Evolutionary conservation across 2,888 invertebrate genomes (phyloP).

Genomic region (Pachycephus smyrnensis): DNA sequence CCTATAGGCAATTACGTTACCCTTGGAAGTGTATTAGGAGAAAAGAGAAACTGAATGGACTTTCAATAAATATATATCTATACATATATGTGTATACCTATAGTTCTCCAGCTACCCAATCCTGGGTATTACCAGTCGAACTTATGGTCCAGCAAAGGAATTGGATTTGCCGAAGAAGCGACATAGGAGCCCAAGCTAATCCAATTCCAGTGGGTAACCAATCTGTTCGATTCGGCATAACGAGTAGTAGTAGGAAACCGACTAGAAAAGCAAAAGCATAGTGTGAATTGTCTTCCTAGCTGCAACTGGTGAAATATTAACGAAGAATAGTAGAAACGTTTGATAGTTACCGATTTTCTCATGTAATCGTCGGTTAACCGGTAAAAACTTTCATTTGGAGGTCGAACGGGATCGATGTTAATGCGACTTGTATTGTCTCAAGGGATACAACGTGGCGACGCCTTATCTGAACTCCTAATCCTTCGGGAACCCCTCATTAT

Average conservation of each 20-base stretch:
- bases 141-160: slow-evolving; percentile 40
- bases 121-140: slow-evolving; percentile 36
- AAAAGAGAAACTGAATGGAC: not conserved
- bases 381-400: not conserved
- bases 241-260: slow-evolving; percentile 31
- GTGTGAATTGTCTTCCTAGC: not conserved
- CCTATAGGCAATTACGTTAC: too few species aligned
- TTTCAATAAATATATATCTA: not conserved
- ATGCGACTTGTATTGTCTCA: slow-evolving; percentile 4
- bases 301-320: not conserved
- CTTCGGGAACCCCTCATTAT: slow-evolving; percentile 42
- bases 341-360: not conserved
- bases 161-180: slow-evolving; percentile 45
- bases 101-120: not conserved
- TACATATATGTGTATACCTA: not conserved
- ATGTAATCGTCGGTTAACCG: not conserved
- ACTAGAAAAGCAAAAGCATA: not conserved
- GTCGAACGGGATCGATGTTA: not conserved
- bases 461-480: slow-evolving; percentile 43
- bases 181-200: slow-evolving; percentile 37
- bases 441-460: slow-evolving; percentile 9
- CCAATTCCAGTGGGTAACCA: slow-evolving; percentile 49
- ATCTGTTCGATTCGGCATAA: slow-evolving; percentile 47
- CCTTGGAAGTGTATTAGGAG: not conserved
- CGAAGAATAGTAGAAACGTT: not conserved